Evolutionary conservation across 2,888 invertebrate genomes (phyloP).

Genomic region (Loripinus fragilis): DNA sequence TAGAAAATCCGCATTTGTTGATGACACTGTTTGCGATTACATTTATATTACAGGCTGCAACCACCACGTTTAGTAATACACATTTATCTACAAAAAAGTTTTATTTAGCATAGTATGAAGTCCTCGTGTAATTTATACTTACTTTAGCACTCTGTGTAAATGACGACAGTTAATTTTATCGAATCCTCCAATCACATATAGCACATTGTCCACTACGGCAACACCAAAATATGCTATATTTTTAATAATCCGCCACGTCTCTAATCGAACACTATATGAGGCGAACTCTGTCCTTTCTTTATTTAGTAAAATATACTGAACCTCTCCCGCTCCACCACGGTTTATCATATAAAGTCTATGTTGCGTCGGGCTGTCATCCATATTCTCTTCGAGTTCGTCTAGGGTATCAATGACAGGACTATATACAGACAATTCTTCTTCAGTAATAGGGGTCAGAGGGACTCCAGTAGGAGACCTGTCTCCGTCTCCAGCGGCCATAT

Average conservation of each 20-base stretch:
- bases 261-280: constrained; percentile 66
- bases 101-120: too few relatives aligned
- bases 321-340: constrained; percentile 71
- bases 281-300: constrained; percentile 61
- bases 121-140: too few relatives aligned
- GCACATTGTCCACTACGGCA: constrained; percentile 67
- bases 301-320: constrained; percentile 68
- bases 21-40: too few relatives aligned
- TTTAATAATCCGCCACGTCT: constrained; percentile 69
- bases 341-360: constrained; percentile 74
- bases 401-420: background rate
- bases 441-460: background rate
- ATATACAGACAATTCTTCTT: background rate
- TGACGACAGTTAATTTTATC: constrained; percentile 61
- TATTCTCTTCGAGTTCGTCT: background rate
- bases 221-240: constrained; percentile 72
- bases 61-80: too few relatives aligned
- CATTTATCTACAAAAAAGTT: too few relatives aligned
- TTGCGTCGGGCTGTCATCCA: constrained; percentile 49
- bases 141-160: constrained; percentile 69
- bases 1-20: too few relatives aligned
- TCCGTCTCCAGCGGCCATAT: background rate
- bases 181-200: constrained; percentile 77
- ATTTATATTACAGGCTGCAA: too few relatives aligned
- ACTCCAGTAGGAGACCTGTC: background rate